Conservation (phyloP, 2,888 invertebrate species). For the Plusia festucae region DNA sequence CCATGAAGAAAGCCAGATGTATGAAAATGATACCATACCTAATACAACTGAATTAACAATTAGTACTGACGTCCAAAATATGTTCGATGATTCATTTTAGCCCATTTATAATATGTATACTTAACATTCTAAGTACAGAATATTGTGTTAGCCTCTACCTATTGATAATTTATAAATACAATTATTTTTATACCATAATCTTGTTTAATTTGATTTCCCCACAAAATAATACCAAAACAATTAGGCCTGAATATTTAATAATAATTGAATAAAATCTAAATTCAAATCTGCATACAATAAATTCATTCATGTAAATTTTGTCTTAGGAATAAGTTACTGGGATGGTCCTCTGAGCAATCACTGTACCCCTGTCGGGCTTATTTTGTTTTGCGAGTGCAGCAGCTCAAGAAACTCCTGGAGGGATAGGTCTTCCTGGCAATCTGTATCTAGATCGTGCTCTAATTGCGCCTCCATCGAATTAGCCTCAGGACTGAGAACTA, state of each 20-base stretch:
- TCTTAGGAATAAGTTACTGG: conserved; percentile 61
- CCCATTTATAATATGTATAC: too few relatives aligned
- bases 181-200: conserved; percentile 17
- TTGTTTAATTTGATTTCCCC: conserved; percentile 9
- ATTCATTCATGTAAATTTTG: conserved; percentile 81
- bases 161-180: conserved; percentile 22
- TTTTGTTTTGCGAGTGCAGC: conserved; percentile 85
- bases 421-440: conserved; percentile 87
- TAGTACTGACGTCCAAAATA: conserved; percentile 77
- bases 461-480: conserved; percentile 86
- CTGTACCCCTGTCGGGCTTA: conserved; percentile 78
- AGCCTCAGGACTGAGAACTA: conserved; percentile 85
- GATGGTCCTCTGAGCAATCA: conserved; percentile 64
- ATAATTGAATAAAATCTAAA: conserved; percentile 77
- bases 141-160: not conserved
- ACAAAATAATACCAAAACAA: conserved; percentile 53
- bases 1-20: conserved; percentile 80
- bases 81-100: conserved; percentile 77
- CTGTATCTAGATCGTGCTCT: conserved; percentile 87
- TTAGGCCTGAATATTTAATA: conserved; percentile 71
- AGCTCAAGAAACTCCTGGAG: conserved; percentile 86
- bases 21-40: conserved; percentile 83
- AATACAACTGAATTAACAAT: conserved; percentile 76
- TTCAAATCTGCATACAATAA: conserved; percentile 82
- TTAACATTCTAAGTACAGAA: not conserved